A percentile compares a stretch with the other conserved stretches of the same genome.
Conservation (phyloP, 2,888 invertebrate genomes). For the Drosophila paranaensis region DNA sequence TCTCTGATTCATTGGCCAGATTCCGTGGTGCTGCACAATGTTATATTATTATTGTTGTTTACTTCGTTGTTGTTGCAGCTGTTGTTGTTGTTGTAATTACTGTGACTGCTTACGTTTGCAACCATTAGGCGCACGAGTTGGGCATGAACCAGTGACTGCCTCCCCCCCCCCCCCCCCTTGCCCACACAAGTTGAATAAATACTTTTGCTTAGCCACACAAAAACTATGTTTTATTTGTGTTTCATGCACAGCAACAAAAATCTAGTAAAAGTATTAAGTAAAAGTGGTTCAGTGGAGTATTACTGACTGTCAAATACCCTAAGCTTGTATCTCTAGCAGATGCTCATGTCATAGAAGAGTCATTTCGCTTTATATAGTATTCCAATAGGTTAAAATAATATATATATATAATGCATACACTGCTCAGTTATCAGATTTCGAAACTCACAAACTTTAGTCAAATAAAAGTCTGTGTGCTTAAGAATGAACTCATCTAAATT, state of each 20-base stretch:
- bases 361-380: too few species aligned
- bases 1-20: conserved; percentile 76
- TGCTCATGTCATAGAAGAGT: too few species aligned
- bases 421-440: too few species aligned
- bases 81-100: conserved; percentile 54
- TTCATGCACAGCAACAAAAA: conserved; percentile 4
- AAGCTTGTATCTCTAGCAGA: background rate
- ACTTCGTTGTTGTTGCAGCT: conserved; percentile 2
- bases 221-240: conserved; percentile 19
- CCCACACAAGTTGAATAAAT: conserved; percentile 28
- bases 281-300: conserved; percentile 19
- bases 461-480: background rate
- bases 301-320: conserved; percentile 2
- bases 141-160: conserved; percentile 71
- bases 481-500: background rate
- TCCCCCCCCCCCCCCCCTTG: conserved; percentile 18
- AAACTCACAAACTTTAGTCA: too few species aligned
- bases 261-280: conserved; percentile 26
- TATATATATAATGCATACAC: too few species aligned
- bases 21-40: conserved; percentile 67
- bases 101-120: conserved; percentile 56
- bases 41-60: conserved; percentile 37
- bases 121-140: conserved; percentile 74
- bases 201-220: conserved; percentile 48
- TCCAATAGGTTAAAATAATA: too few species aligned